These are phyloP conservation scores for Pseudonaja textilis DNA, from an alignment of 2,113 vertebrate genomes.

Conservation along the genomic window DNA sequence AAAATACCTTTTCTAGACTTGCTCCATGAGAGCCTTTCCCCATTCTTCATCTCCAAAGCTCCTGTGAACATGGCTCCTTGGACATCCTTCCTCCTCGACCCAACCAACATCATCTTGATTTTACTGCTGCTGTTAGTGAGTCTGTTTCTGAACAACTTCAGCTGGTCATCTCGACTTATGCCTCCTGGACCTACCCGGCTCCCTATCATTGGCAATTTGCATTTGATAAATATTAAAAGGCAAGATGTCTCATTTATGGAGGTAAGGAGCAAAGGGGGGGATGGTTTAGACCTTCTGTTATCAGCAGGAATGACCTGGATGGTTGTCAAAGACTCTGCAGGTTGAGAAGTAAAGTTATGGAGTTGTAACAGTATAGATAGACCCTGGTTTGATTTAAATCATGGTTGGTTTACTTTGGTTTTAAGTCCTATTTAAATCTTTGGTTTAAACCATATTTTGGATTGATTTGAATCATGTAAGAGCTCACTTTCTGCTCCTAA, in stretches of 20 bases:
- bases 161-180: constrained; percentile 14
- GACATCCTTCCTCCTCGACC: neutral
- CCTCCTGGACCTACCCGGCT: constrained; percentile 37
- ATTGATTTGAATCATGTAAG: neutral
- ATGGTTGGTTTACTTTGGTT: neutral
- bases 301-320: neutral
- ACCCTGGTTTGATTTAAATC: neutral
- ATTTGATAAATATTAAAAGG: constrained; percentile 50
- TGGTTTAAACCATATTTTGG: neutral
- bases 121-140: neutral
- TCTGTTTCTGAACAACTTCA: neutral
- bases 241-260: constrained; percentile 52
- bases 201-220: constrained; percentile 51
- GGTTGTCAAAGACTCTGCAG: neutral
- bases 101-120: neutral
- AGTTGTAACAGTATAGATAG: neutral
- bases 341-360: neutral
- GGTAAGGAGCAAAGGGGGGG: constrained; percentile 15
- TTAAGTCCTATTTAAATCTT: neutral
- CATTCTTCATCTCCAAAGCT: neutral
- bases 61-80: constrained; percentile 3
- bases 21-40: neutral
- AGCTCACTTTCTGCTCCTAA: neutral
- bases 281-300: neutral
- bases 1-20: accelerated